Evolutionary conservation across 2,113 vertebrate genomes (phyloP).

Genomic region (Festucalex cinctus): DNA sequence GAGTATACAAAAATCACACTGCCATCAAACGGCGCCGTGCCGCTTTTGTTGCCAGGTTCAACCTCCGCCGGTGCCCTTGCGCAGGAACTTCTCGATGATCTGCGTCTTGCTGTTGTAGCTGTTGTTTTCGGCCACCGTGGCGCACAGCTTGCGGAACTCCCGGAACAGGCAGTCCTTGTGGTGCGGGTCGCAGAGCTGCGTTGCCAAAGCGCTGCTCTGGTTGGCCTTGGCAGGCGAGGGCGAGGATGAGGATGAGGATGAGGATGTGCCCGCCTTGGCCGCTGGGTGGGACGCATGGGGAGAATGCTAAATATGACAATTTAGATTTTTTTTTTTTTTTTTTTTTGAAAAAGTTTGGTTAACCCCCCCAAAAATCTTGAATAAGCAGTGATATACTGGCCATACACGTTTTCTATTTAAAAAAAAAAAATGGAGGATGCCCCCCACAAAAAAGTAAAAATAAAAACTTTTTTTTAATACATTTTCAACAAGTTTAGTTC

Average conservation of each 20-base stretch:
- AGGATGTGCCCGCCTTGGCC: conserved; percentile 69
- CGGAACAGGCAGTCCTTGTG: conserved; percentile 93
- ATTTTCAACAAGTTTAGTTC: too few species aligned
- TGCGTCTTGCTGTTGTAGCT: conserved; percentile 94
- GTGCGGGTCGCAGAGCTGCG: conserved; percentile 78
- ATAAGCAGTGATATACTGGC: too few species aligned
- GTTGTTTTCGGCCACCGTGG: conserved; percentile 85
- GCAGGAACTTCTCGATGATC: conserved; percentile 92
- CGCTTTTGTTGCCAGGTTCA: neutral
- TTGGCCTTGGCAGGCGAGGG: conserved; percentile 39
- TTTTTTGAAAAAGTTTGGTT: too few species aligned
- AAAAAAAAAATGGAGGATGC: too few species aligned
- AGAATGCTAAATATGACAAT: neutral
- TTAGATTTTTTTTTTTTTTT: too few species aligned
- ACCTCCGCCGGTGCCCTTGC: conserved; percentile 88
- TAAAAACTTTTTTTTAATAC: too few species aligned
- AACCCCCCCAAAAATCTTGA: too few species aligned
- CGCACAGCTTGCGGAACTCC: conserved; percentile 93
- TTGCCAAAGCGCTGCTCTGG: conserved; percentile 72
- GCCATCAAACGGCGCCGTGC: neutral
- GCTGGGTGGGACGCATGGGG: conserved; percentile 35
- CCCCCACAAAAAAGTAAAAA: too few species aligned
- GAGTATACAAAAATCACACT: neutral
- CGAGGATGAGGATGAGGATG: conserved; percentile 37
- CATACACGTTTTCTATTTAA: too few species aligned